phyloP scores from a whole-genome alignment of 2,113 vertebrate genomes.

The Sterrhoptilus dennistouni region DNA sequence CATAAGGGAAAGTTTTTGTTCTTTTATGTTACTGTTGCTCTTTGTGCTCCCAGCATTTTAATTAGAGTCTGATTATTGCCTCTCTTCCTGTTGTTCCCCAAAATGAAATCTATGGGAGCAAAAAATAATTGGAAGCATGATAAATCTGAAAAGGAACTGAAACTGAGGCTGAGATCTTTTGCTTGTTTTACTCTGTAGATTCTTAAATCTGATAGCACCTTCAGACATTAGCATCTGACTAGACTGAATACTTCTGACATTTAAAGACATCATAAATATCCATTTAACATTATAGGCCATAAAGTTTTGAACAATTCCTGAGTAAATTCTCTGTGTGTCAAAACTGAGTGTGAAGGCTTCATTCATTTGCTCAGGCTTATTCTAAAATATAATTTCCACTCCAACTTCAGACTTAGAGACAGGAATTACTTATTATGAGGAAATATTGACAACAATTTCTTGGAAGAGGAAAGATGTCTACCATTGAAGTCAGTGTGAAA shows the following conservation, averaged over 20 bases:
- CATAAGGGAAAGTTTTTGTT: not conserved
- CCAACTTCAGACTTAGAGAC: not conserved
- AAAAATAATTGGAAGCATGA: conserved; percentile 40
- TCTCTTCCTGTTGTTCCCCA: not conserved
- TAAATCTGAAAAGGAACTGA: not conserved
- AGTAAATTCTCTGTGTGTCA: not conserved
- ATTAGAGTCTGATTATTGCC: not conserved
- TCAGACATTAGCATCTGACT: not conserved
- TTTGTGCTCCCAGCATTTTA: conserved; percentile 8
- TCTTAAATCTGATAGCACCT: not conserved
- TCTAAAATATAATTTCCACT: not conserved
- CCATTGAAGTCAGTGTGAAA: not conserved
- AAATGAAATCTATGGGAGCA: conserved; percentile 13
- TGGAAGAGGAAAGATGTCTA: not conserved
- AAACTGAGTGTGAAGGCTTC: not conserved
- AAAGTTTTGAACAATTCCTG: not conserved
- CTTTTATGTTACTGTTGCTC: not conserved
- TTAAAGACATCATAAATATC: not conserved
- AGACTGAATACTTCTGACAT: not conserved
- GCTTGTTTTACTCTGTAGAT: not conserved
- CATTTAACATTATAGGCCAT: not conserved
- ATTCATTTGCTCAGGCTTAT: not conserved
- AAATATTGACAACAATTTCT: not conserved
- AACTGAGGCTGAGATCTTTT: not conserved
- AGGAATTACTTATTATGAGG: not conserved